These are phyloP conservation scores for Dioctria linearis DNA, from an alignment of 2,888 invertebrate species.

Conservation along the genomic window DNA sequence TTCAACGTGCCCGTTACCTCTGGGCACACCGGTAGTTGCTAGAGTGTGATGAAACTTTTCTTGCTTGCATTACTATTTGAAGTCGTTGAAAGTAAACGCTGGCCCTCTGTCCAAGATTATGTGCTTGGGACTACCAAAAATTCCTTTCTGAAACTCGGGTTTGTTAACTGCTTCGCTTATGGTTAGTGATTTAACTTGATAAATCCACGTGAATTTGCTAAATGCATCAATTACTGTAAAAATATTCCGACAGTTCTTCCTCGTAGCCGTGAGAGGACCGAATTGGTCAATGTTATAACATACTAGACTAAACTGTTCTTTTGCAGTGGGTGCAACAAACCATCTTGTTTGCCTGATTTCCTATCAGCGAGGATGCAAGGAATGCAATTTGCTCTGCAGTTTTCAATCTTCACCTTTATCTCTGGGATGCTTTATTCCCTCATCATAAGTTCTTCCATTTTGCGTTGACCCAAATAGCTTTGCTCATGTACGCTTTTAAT, in stretches of 20 bases:
- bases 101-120: not conserved
- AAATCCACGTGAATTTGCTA: not conserved
- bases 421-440: too few species aligned
- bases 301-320: slow-evolving; percentile 59
- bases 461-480: not conserved
- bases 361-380: too few species aligned
- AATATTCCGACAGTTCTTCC: not conserved
- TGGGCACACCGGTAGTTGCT: not conserved
- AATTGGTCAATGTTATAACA: slow-evolving; percentile 66
- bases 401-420: too few species aligned
- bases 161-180: not conserved
- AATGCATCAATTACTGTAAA: not conserved
- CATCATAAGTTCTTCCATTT: too few species aligned
- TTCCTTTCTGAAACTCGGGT: not conserved
- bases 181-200: slow-evolving; percentile 58
- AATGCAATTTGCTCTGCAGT: too few species aligned
- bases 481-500: not conserved
- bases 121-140: not conserved
- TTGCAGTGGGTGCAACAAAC: too few species aligned
- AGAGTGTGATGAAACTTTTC: not conserved
- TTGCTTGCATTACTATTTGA: not conserved
- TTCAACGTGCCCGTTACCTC: too few species aligned
- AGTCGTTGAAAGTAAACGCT: not conserved
- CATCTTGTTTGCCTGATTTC: too few species aligned
- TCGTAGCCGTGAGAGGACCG: slow-evolving; percentile 61